A percentile compares a stretch with the other conserved stretches of the same genome.
Evolutionary conservation across 2,797 vertebrate species (phyloP).

Genomic region (Cetoscarus ocellatus): DNA sequence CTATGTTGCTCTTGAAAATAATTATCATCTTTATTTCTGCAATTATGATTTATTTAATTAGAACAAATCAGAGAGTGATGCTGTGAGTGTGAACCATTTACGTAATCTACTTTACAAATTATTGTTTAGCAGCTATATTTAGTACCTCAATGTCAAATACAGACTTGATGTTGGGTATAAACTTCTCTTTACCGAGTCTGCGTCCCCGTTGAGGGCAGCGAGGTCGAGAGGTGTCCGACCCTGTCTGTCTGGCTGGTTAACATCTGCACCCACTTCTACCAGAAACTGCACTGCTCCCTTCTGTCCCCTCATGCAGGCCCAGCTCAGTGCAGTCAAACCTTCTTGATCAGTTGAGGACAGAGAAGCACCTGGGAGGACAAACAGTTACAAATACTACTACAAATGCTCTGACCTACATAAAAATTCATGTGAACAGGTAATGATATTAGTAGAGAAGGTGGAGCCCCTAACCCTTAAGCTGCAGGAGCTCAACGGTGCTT

Average conservation of each 20-base stretch:
- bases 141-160: slow-evolving; percentile 6
- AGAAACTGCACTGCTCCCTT: slow-evolving; percentile 89
- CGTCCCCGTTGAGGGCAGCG: slow-evolving; percentile 95
- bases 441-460: background rate
- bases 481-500: slow-evolving; percentile 90
- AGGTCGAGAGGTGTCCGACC: slow-evolving; percentile 95
- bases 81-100: slow-evolving; percentile 7
- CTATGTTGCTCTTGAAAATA: slow-evolving; percentile 13
- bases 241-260: slow-evolving; percentile 93
- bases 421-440: background rate
- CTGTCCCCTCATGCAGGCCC: slow-evolving; percentile 97
- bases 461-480: slow-evolving; percentile 88
- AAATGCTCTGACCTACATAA: background rate
- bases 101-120: background rate
- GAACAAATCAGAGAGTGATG: slow-evolving; percentile 22
- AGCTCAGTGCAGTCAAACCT: slow-evolving; percentile 92
- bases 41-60: slow-evolving; percentile 36
- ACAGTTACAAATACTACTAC: slow-evolving; percentile 7
- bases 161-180: background rate
- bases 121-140: slow-evolving; percentile 9
- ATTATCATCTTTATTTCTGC: slow-evolving; percentile 30
- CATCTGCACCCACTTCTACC: slow-evolving; percentile 90
- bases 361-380: slow-evolving; percentile 83
- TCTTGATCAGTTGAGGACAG: slow-evolving; percentile 92
- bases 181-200: slow-evolving; percentile 87